phyloP scores from a whole-genome alignment of 2,888 invertebrate species.

The Loripinus fragilis region DNA sequence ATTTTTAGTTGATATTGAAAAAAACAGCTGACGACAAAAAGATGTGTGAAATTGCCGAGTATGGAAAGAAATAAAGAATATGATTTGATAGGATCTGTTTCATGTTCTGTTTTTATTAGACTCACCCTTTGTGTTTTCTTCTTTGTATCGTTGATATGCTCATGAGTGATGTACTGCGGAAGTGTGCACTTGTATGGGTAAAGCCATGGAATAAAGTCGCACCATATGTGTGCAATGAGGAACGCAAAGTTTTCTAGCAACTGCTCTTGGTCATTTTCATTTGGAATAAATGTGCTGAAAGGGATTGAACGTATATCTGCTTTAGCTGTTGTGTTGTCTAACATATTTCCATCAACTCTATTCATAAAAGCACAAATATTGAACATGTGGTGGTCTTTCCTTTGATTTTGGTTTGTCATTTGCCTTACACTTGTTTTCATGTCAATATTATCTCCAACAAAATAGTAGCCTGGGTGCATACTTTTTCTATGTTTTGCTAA shows the following conservation, averaged over 20 bases:
- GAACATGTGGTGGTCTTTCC: constrained; percentile 51
- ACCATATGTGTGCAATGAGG: constrained; percentile 7
- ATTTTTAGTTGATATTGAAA: background rate
- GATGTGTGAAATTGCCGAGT: too few relatives aligned
- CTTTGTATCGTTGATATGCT: constrained; percentile 30
- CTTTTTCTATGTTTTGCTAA: constrained; percentile 19
- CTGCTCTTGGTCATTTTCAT: constrained; percentile 10
- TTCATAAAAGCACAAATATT: constrained; percentile 47
- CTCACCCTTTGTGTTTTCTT: constrained; percentile 18
- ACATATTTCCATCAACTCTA: constrained; percentile 37
- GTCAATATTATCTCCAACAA: constrained; percentile 58
- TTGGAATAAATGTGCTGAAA: constrained; percentile 29
- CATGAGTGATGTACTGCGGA: constrained; percentile 22
- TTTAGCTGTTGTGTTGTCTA: constrained; percentile 32
- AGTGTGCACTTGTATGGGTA: constrained; percentile 14
- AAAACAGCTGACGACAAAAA: too few relatives aligned
- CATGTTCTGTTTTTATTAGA: background rate
- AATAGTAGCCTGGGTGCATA: constrained; percentile 48
- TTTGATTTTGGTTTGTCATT: constrained; percentile 42
- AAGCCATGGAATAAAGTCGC: background rate
- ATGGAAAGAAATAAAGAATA: background rate
- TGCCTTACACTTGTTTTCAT: constrained; percentile 43
- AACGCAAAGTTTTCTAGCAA: constrained; percentile 13
- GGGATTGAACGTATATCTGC: constrained; percentile 9
- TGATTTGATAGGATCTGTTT: background rate